Evolutionary conservation across 2,113 vertebrate species (phyloP), one percentile per base, ranked within the genome.

Genomic region (Polypterus bichir): DNA sequence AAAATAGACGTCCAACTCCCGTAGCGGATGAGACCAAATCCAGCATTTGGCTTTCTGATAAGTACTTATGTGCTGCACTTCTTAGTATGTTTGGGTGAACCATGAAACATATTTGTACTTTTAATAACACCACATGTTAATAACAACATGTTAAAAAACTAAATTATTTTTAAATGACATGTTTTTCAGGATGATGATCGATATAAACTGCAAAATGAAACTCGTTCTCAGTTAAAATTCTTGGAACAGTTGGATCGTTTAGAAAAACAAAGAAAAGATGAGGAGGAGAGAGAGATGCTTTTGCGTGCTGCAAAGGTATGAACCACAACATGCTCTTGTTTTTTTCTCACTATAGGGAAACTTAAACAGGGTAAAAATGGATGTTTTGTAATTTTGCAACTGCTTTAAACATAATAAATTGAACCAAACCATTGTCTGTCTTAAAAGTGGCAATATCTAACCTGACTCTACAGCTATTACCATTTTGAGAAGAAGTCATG

Each of bases 181-280:
- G 47, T 8, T 62, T 74, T 62, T 60, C 57, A 98, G 95, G 87
- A 88, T 2, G 85, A 79, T 67, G 77, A 78, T 69, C 79, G 71
- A 11, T 87, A 94, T 47, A 44, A 69, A 0, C 57, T 90, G 58
- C 85, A 76, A 59, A 92, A 69, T 65, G 93, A 97, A 61, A 86
- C 87, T 2, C 88, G 89, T 59, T 83, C 90, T 65, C 95, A 97
- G 66, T 86, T 97, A 68, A 91, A 73, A 64, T 97, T 93, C 76
- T 79, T 98, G 60, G 95, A 94, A 73, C 89, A 94, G 62, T 79
- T 96, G 3, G 93, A 94, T 74, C 81, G 80, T 51, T 66, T 94
- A 61, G 88, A 91, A 72, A 94, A 90, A 66, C 86, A 78, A 68
- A 84, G 80, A 56, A 90, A 78, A 54, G 85, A 87, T 60, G 90